Evolutionary conservation across 2,888 invertebrate species (phyloP).

Genomic region (Callyntrura sp.): DNA sequence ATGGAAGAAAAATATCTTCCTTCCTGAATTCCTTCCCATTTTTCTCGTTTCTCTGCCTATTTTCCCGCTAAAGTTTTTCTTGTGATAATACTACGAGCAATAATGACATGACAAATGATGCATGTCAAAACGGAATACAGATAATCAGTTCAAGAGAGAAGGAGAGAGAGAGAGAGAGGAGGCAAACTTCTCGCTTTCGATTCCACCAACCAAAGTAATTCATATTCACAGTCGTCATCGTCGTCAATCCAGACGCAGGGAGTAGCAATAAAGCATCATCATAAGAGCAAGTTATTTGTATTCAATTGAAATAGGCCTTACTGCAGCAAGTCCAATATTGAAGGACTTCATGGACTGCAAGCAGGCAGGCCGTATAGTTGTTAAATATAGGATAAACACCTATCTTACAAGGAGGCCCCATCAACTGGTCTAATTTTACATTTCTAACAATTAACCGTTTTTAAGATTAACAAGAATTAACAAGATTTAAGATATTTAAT

Average conservation of each 20-base stretch:
- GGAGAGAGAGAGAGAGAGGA: too few relatives aligned
- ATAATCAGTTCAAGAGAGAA: slow-evolving; percentile 56
- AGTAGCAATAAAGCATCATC: not conserved
- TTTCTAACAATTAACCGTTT: too few relatives aligned
- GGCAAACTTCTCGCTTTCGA: not conserved
- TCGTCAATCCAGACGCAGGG: not conserved
- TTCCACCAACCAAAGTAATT: not conserved
- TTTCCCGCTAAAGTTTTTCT: too few relatives aligned
- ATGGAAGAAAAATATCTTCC: not conserved
- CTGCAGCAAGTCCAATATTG: too few relatives aligned
- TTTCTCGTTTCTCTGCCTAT: not conserved
- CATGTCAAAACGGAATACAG: slow-evolving; percentile 56
- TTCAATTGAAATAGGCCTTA: not conserved
- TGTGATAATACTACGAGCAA: not conserved
- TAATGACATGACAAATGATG: slow-evolving; percentile 64
- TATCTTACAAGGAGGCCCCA: too few relatives aligned
- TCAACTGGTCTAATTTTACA: too few relatives aligned
- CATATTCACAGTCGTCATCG: not conserved
- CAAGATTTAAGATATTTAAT: not conserved
- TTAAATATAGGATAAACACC: too few relatives aligned
- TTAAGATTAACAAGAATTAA: too few relatives aligned
- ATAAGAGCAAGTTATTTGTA: not conserved
- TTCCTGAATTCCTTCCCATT: not conserved
- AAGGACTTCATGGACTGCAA: too few relatives aligned
- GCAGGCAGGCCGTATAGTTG: too few relatives aligned